Percentiles rank a stretch among this genome's conserved stretches.
These are phyloP conservation scores for Sebastes paucispinis DNA, from an alignment of 2,797 vertebrate species.

Conservation along the genomic window DNA sequence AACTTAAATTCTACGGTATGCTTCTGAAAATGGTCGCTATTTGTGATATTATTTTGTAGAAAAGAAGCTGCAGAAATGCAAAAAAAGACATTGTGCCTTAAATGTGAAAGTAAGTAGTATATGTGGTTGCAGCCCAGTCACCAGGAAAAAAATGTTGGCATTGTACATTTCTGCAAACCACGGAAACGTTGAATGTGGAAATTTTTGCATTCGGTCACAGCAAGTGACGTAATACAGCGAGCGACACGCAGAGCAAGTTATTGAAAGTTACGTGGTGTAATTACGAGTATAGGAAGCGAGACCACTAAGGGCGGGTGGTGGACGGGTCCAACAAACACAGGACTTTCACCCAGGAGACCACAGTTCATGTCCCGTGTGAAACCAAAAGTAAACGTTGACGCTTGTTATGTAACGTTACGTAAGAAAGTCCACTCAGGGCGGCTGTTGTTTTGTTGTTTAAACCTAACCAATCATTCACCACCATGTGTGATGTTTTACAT, in stretches of 20 bases:
- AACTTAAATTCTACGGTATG: no score
- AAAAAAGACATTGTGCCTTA: not conserved
- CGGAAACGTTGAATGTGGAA: not conserved
- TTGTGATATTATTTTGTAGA: no score
- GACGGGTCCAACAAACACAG: not conserved
- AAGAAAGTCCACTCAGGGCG: not conserved
- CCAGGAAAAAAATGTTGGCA: not conserved
- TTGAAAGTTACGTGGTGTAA: not conserved
- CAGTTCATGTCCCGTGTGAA: not conserved
- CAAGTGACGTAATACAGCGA: not conserved
- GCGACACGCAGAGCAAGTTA: not conserved
- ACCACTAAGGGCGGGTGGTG: not conserved
- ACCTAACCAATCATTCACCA: not conserved
- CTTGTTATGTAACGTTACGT: not conserved
- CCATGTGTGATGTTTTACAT: not conserved
- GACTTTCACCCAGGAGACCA: no score
- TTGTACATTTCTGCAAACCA: not conserved
- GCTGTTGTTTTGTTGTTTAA: not conserved
- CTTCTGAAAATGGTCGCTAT: no score
- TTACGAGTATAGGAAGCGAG: not conserved
- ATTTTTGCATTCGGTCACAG: not conserved
- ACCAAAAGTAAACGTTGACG: not conserved
- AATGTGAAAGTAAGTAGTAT: no score
- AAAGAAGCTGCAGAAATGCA: not conserved
- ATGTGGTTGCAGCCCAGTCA: not conserved